phyloP scores from a whole-genome alignment of 53 echinoderm and acorn worm genomes.

The Echinometra lucunter region DNA sequence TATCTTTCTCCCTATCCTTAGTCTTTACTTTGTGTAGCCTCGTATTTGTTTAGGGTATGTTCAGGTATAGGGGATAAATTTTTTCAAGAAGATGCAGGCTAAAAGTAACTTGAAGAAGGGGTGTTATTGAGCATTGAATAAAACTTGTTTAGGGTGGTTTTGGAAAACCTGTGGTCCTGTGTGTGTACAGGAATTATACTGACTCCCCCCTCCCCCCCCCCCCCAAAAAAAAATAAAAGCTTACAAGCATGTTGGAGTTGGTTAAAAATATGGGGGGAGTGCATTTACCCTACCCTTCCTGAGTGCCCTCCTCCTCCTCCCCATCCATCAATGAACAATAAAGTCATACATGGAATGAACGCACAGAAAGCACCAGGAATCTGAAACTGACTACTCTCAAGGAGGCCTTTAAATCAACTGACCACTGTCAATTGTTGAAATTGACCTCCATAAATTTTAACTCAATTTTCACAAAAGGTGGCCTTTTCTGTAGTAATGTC shows the following conservation, averaged over 20 bases:
- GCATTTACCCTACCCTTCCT: not conserved
- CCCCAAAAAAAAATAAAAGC: too few relatives aligned
- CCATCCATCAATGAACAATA: not conserved
- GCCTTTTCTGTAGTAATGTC: constrained; percentile 24
- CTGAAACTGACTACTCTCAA: not conserved
- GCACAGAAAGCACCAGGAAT: too few relatives aligned
- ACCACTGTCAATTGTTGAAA: not conserved
- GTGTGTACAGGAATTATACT: too few relatives aligned
- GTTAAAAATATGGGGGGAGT: not conserved
- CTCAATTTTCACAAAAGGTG: constrained; percentile 41
- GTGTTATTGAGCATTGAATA: too few relatives aligned
- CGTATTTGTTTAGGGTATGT: too few relatives aligned
- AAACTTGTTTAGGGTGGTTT: too few relatives aligned
- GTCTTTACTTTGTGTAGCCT: too few relatives aligned
- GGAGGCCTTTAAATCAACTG: constrained; percentile 14
- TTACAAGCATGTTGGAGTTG: not conserved
- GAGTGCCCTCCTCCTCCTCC: not conserved
- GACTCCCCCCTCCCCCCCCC: too few relatives aligned
- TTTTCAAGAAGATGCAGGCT: not conserved
- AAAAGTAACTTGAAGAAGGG: not conserved
- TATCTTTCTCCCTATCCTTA: too few relatives aligned
- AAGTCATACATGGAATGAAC: not conserved
- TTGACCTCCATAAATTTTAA: constrained; percentile 44
- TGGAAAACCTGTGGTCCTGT: too few relatives aligned
- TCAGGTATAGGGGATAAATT: not conserved